These are phyloP conservation scores for Whitmania pigra DNA, from an alignment of 1,140 invertebrate genomes.

Conservation along the genomic window DNA sequence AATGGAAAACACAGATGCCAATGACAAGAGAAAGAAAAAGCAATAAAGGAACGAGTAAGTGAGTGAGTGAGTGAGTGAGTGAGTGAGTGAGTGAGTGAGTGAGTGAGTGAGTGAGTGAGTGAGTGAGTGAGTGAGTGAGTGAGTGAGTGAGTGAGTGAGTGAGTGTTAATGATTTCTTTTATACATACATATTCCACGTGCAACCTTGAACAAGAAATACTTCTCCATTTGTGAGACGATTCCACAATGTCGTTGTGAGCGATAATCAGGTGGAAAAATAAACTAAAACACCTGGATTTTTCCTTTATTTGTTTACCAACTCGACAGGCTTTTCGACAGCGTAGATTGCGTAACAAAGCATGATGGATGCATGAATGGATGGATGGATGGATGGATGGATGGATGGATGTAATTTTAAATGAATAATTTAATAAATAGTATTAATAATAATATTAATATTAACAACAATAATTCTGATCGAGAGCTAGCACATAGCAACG, in stretches of 20 bases:
- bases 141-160: slow-evolving; percentile 3
- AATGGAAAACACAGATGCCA: too few relatives aligned
- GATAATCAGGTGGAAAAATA: neutral
- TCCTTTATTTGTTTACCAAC: neutral
- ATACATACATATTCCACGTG: neutral
- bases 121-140: slow-evolving; percentile 16
- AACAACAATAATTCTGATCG: neutral
- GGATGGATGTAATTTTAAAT: neutral
- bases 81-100: slow-evolving; percentile 13
- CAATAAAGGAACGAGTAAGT: neutral
- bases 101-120: slow-evolving; percentile 16
- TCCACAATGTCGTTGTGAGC: neutral
- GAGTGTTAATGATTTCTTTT: neutral
- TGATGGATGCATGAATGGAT: neutral
- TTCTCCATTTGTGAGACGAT: neutral
- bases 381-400: neutral
- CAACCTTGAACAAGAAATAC: neutral
- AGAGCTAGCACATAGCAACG: neutral
- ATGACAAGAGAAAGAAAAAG: neutral
- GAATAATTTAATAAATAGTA: neutral
- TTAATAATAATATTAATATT: neutral
- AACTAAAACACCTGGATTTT: neutral
- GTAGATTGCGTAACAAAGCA: neutral
- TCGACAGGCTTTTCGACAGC: neutral
- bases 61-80: slow-evolving; percentile 10